Evolutionary conservation across 2,888 invertebrate species (phyloP).

Genomic region (Xestoiulus laeticollis): DNA sequence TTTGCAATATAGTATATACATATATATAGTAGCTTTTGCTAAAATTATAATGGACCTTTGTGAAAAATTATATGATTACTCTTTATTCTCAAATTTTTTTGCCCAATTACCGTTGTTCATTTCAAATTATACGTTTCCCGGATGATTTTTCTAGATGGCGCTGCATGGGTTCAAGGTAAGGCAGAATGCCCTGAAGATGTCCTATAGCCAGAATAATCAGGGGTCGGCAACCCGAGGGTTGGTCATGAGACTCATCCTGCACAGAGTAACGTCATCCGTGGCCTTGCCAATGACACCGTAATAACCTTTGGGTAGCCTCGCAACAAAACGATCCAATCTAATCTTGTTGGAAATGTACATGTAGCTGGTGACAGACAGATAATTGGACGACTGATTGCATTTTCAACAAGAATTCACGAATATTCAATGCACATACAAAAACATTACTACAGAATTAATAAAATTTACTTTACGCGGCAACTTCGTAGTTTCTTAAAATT

Average conservation of each 20-base stretch:
- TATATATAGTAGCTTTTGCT: no score
- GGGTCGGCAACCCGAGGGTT: slow-evolving; percentile 29
- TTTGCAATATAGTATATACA: no score
- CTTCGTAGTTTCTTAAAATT: no score
- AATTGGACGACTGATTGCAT: neutral
- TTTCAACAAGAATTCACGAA: neutral
- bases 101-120: neutral
- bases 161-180: neutral
- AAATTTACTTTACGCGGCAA: no score
- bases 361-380: neutral
- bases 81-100: neutral
- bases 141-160: neutral
- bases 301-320: neutral
- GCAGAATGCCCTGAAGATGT: neutral
- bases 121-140: neutral
- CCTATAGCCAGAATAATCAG: neutral
- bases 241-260: neutral
- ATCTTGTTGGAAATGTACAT: neutral
- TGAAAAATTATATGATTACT: neutral
- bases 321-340: neutral
- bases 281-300: slow-evolving; percentile 28
- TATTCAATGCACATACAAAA: neutral
- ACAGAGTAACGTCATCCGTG: neutral
- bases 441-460: no score
- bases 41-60: no score